Base-by-base conservation (phyloP, 2,797 vertebrate genomes). In the Cynodonichthys magdalenae region DNA sequence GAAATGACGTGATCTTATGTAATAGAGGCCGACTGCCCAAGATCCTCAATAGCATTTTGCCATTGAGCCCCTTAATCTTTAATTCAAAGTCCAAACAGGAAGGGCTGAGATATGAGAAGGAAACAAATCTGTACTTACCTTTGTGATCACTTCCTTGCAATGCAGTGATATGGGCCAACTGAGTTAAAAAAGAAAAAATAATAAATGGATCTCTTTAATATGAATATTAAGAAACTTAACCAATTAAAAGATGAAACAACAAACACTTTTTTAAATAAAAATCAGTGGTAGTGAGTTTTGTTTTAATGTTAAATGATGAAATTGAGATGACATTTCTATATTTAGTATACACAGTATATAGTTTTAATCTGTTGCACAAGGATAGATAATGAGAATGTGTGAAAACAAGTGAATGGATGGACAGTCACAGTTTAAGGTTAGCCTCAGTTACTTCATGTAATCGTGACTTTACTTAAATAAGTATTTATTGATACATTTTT, bases 141-240 rank as follows among this genome's bases (percentile, higher is more conserved):
- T 94, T 95, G 71, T 90, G 83, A 80, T 95, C 92, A 64, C 93
- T 90, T 69, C 83, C 93, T 82, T 95, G 96, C 81, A 97, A 65
- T 6, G 96, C 97, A 57, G 94, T 93, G 66, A 92, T 93, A 1
- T 98, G 95, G 67, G 90, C 91, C 66, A 99, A 87, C 98, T 99
- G 77, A 56, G 76, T 48, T 82, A 81, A 18, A 80, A 50, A 85
- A 80, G 48, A 85, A 74, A 7, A 69, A 71, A 53, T 24, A 15
- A 58, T 12, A 45, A 18, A 51, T 62, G 5, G 52, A 19, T 0
- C 11, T 15, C 7, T 5, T 24, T 27, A 11, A 0, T 6, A 53
- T 24, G 6, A 11, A 47, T 14, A 45, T 17, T 17, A 20, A 53
- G 1, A 53, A 53, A 57, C 11, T 1, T 15, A 15, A n/a, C 15